Conservation (phyloP, 2,797 vertebrate genomes). For the Arctocebus calabarensis region DNA sequence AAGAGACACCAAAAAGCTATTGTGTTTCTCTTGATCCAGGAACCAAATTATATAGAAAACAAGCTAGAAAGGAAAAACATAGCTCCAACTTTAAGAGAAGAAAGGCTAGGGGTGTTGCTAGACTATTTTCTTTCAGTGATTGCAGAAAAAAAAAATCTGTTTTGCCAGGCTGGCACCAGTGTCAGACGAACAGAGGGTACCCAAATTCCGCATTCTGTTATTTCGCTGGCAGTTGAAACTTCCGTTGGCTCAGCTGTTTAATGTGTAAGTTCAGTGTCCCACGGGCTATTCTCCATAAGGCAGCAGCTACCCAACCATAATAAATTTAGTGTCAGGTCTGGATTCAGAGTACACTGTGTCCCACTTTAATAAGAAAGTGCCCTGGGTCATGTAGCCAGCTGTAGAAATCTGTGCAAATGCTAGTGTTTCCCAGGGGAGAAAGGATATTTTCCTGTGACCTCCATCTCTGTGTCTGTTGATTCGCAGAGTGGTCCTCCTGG, state of each 20-base stretch:
- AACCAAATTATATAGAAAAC: neutral
- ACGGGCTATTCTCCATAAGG: constrained; percentile 37
- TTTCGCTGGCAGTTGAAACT: constrained; percentile 48
- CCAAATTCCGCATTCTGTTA: constrained; percentile 46
- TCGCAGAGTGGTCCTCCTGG: neutral
- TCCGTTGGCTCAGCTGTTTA: constrained; percentile 40
- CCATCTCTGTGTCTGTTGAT: constrained; percentile 13
- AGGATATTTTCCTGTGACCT: constrained; percentile 46
- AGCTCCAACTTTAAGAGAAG: neutral
- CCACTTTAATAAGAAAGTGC: constrained; percentile 63
- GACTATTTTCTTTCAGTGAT: constrained; percentile 40
- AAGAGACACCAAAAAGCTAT: neutral
- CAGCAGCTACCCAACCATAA: constrained; percentile 34
- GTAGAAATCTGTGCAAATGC: constrained; percentile 23
- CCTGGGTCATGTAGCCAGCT: constrained; percentile 41
- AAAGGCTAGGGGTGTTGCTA: neutral
- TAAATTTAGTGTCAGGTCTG: constrained; percentile 55
- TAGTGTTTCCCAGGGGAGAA: constrained; percentile 35
- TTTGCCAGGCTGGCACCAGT: constrained; percentile 32
- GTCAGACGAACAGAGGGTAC: constrained; percentile 61
- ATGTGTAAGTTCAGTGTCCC: constrained; percentile 50
- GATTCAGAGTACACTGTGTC: constrained; percentile 62
- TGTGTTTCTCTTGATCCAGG: neutral
- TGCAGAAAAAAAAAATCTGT: neutral
- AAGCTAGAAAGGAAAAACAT: neutral